Conservation (phyloP, 1,140 invertebrate genomes). For the Saccostrea cuccullata region DNA sequence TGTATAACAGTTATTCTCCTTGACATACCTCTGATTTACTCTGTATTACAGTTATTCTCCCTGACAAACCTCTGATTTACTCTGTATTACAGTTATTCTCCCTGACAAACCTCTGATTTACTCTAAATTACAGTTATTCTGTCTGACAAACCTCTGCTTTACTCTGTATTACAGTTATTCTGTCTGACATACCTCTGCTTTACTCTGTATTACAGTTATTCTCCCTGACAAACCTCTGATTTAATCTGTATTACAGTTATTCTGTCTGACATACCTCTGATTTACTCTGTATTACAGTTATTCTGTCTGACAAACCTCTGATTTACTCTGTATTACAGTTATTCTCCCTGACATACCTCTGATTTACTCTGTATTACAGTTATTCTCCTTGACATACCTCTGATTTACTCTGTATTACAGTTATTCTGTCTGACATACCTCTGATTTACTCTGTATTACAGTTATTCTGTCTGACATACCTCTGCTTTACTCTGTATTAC, state of each 20-base stretch:
- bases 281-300: conserved; percentile 73
- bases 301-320: conserved; percentile 71
- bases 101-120: conserved; percentile 68
- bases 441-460: conserved; percentile 74
- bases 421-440: conserved; percentile 70
- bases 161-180: conserved; percentile 74
- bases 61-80: conserved; percentile 69
- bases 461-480: conserved; percentile 71
- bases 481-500: conserved; percentile 76
- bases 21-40: conserved; percentile 74
- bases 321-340: conserved; percentile 72
- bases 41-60: conserved; percentile 72
- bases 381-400: conserved; percentile 68
- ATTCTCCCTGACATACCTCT: conserved; percentile 68
- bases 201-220: conserved; percentile 74
- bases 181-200: conserved; percentile 70
- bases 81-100: conserved; percentile 73
- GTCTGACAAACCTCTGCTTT: conserved; percentile 70
- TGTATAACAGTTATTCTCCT: conserved; percentile 75
- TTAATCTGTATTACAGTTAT: conserved; percentile 74
- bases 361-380: conserved; percentile 74
- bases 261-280: conserved; percentile 70
- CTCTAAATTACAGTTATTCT: conserved; percentile 74
- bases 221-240: conserved; percentile 67
- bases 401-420: conserved; percentile 73